Percentiles rank a stretch among this genome's conserved stretches.
Conservation (phyloP, 2,888 invertebrate genomes). For the Mimumesa dahlbomi region DNA sequence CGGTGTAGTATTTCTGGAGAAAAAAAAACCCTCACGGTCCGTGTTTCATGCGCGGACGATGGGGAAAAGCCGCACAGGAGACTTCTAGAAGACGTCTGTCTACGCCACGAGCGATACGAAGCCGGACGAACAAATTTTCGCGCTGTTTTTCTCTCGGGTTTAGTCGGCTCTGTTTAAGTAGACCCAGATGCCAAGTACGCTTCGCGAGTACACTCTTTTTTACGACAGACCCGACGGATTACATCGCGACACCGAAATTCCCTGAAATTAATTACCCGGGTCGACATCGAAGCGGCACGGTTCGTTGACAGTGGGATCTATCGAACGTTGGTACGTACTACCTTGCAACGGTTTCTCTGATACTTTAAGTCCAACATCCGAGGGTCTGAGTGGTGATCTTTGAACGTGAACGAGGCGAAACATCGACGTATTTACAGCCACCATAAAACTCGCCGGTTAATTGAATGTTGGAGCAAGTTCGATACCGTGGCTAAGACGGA, state of each 20-base stretch:
- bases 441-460: conserved; percentile 65
- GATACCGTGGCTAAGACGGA: conserved; percentile 18
- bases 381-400: conserved; percentile 29
- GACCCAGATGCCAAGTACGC: conserved; percentile 5
- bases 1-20: conserved; percentile 13
- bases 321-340: neutral
- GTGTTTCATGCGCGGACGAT: conserved; percentile 16
- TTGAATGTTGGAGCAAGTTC: conserved; percentile 59
- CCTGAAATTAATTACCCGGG: neutral
- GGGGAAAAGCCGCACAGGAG: neutral
- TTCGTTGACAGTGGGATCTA: conserved; percentile 13
- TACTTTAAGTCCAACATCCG: conserved; percentile 11
- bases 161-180: conserved; percentile 18
- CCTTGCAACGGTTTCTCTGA: conserved; percentile 11
- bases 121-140: conserved; percentile 11
- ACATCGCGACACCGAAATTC: neutral
- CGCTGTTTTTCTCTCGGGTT: neutral
- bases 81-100: conserved; percentile 22
- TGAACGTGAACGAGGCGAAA: conserved; percentile 45
- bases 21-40: neutral
- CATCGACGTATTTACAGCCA: conserved; percentile 62
- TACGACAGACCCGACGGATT: neutral
- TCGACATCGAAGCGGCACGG: neutral
- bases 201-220: conserved; percentile 5
- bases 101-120: conserved; percentile 30